Evolutionary conservation across 2,888 invertebrate species (phyloP).

Genomic region (Drosophila ustulata): DNA sequence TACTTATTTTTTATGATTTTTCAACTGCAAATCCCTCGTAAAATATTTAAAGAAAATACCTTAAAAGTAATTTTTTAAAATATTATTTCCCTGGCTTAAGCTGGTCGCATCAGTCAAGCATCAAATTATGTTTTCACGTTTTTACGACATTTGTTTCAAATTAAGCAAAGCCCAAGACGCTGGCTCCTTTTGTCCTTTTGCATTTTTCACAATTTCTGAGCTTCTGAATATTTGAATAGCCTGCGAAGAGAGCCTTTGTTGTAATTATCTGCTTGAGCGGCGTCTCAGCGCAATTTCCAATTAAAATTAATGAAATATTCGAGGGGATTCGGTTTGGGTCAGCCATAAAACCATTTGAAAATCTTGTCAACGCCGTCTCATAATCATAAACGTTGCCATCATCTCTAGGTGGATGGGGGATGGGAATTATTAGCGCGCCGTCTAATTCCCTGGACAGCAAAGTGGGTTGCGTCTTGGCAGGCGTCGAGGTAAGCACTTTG

Average conservation of each 20-base stretch:
- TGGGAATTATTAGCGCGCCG: constrained; percentile 72
- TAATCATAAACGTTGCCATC: constrained; percentile 69
- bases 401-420: background rate
- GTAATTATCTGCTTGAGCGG: constrained; percentile 81
- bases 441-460: constrained; percentile 55
- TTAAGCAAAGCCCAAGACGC: constrained; percentile 71
- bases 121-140: constrained; percentile 73
- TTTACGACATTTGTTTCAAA: constrained; percentile 82
- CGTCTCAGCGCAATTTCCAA: constrained; percentile 82
- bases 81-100: constrained; percentile 45
- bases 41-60: constrained; percentile 50
- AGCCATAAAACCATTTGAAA: constrained; percentile 79
- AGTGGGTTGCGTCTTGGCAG: constrained; percentile 20
- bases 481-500: constrained; percentile 60
- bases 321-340: constrained; percentile 52
- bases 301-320: constrained; percentile 85
- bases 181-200: constrained; percentile 22
- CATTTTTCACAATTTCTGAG: constrained; percentile 23
- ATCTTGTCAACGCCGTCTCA: constrained; percentile 78
- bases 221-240: constrained; percentile 71
- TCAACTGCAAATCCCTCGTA: constrained; percentile 26
- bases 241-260: constrained; percentile 33
- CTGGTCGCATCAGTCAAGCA: constrained; percentile 74
- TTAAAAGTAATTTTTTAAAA: constrained; percentile 24
- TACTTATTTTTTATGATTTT: background rate